Evolutionary conservation across 2,113 vertebrate genomes (phyloP).

Genomic region (Chaetodon auriga): DNA sequence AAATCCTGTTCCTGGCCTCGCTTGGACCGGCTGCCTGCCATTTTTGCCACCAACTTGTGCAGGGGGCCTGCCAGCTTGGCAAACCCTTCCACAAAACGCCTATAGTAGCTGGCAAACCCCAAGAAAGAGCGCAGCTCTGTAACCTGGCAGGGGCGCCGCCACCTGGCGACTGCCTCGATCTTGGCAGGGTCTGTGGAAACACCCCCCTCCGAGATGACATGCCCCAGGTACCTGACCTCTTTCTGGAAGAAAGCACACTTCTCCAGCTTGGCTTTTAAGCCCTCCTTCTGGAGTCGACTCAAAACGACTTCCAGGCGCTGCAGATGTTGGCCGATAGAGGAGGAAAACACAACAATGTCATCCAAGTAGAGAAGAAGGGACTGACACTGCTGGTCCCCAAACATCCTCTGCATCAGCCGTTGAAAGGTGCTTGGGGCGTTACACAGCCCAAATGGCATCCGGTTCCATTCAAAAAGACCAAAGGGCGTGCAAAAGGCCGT

Average conservation of each 20-base stretch:
- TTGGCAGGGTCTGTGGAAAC: too few species aligned
- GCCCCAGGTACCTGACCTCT: background rate
- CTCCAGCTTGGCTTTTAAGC: background rate
- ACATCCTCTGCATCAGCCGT: background rate
- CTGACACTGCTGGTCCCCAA: background rate
- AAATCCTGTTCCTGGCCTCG: too few species aligned
- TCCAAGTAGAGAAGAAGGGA: background rate
- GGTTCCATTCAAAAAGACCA: background rate
- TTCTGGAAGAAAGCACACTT: background rate
- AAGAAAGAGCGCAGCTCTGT: too few species aligned
- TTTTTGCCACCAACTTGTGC: too few species aligned
- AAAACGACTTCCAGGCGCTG: too few species aligned
- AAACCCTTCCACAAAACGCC: too few species aligned
- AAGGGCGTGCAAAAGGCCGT: slow-evolving; percentile 12
- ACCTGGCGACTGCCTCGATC: too few species aligned
- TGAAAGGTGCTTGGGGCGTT: slow-evolving; percentile 1
- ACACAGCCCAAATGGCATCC: slow-evolving; percentile 9
- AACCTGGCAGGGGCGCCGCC: too few species aligned
- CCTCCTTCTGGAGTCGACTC: too few species aligned
- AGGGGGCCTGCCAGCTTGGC: too few species aligned
- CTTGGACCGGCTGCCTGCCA: too few species aligned
- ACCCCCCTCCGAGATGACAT: background rate
- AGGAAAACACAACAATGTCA: background rate
- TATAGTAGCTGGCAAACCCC: too few species aligned
- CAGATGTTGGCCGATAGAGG: background rate